Evolutionary conservation across 1,140 invertebrate species (phyloP), one percentile per base, ranked within the genome.

Genomic region (Rhizoglyphus robini): DNA sequence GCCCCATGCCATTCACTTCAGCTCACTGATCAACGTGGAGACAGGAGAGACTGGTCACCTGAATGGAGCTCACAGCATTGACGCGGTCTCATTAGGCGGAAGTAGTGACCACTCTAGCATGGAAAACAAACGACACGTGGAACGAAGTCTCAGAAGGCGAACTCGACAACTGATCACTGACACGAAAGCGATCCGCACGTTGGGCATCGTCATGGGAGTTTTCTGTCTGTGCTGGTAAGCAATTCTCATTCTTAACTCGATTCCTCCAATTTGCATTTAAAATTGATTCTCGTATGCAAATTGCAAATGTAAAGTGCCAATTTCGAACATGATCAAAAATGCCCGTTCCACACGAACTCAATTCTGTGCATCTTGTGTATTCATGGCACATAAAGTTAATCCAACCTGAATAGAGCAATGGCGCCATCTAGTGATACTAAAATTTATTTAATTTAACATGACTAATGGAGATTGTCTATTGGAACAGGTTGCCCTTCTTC

Each of bases 131-230:
- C 64, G 69, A 13, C 63, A 64, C 31, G 70, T 69, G 38, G 69
- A 70, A 34, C 46, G 70, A 41, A 68, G 71, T 51, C 36, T 74
- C 11, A 69, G 69, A 48, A 68, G 68, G 29, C 59, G 70, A 18
- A 71, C 73, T 20, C 70, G 71, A 11, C 69, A 72, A 36, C 54
- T 74, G 4, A 49, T 71, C 0, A 71, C 71, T 11, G 72, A 73
- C 34, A 73, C 72, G 11, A 96, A 96, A 75, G 93, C 93, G 2
- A 93, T 90, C 59, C 91, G 92, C 23, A 97, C 94, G 0, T 80
- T 98, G 63, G 93, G 93, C 15, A 96, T 99, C 63, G 79, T 81
- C 4, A 96, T 99, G 59, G 93, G 88, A 66, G 90, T 93, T 0
- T 98, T 99, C 73, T 88, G 87, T 18, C 79, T 96, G 63, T 98